phyloP scores from a whole-genome alignment of 2,888 invertebrate species.

The Oegoconia quadripuncta region DNA sequence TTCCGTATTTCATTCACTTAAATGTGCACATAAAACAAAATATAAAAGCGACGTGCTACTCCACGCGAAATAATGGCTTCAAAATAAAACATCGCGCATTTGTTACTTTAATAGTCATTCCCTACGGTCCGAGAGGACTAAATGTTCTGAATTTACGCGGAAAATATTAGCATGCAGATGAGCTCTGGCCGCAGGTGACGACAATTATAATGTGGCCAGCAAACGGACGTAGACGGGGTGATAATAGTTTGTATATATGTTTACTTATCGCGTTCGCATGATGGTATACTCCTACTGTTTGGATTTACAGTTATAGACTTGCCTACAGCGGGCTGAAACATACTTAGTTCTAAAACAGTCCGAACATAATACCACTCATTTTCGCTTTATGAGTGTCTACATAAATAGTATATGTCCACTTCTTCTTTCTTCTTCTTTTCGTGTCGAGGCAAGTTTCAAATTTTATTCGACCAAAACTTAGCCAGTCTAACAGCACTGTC shows the following conservation, averaged over 20 bases:
- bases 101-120: slow-evolving; percentile 32
- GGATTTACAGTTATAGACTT: no score
- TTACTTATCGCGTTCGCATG: not conserved
- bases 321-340: no score
- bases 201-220: slow-evolving; percentile 28
- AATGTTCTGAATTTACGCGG: slow-evolving; percentile 29
- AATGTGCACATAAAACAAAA: slow-evolving; percentile 34
- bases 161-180: slow-evolving; percentile 32
- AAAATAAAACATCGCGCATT: slow-evolving; percentile 40
- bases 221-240: slow-evolving; percentile 1
- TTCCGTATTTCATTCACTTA: slow-evolving; percentile 31
- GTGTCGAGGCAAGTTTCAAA: no score
- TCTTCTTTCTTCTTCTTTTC: no score
- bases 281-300: no score
- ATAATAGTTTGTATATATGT: not conserved
- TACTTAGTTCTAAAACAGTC: no score
- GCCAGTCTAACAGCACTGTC: no score
- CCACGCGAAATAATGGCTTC: slow-evolving; percentile 30
- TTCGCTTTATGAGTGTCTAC: no score
- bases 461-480: no score
- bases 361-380: no score
- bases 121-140: slow-evolving; percentile 9
- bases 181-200: slow-evolving; percentile 20
- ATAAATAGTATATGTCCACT: no score
- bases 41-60: slow-evolving; percentile 30